phyloP scores from a whole-genome alignment of 2,888 invertebrate species.

The Ochropacha duplaris region DNA sequence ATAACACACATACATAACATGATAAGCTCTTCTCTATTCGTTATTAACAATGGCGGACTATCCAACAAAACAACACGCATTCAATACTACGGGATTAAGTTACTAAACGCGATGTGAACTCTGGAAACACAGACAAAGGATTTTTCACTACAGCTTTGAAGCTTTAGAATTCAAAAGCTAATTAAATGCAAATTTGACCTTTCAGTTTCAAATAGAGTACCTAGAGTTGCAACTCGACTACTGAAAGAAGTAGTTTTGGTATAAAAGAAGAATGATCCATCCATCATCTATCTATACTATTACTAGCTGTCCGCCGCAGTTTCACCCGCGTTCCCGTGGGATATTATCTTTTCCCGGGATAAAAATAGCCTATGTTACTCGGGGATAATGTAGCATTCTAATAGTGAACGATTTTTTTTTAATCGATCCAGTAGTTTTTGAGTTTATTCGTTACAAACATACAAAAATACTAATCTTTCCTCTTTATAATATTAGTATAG shows the following conservation, averaged over 20 bases:
- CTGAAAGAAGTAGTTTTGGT: neutral
- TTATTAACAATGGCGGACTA: neutral
- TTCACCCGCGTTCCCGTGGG: too few species aligned
- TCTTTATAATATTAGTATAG: too few species aligned
- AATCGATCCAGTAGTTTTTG: too few species aligned
- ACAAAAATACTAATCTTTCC: too few species aligned
- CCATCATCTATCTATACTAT: too few species aligned
- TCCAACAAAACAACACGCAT: neutral
- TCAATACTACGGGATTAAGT: neutral
- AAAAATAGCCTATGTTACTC: too few species aligned
- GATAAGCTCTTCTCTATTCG: neutral
- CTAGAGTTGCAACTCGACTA: constrained; percentile 2
- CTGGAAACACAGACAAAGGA: neutral
- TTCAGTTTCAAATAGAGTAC: constrained; percentile 24
- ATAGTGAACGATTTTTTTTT: too few species aligned
- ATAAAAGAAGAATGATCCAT: too few species aligned
- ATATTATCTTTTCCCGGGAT: too few species aligned
- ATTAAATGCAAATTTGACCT: constrained; percentile 44
- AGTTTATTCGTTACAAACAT: too few species aligned
- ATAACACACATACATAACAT: neutral
- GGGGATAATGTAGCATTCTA: too few species aligned
- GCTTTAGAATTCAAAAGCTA: constrained; percentile 20
- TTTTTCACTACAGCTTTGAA: constrained; percentile 10
- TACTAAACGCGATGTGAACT: neutral
- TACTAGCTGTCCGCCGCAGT: too few species aligned